phyloP scores from a whole-genome alignment of 2,797 vertebrate species.

The Vireo griseus region DNA sequence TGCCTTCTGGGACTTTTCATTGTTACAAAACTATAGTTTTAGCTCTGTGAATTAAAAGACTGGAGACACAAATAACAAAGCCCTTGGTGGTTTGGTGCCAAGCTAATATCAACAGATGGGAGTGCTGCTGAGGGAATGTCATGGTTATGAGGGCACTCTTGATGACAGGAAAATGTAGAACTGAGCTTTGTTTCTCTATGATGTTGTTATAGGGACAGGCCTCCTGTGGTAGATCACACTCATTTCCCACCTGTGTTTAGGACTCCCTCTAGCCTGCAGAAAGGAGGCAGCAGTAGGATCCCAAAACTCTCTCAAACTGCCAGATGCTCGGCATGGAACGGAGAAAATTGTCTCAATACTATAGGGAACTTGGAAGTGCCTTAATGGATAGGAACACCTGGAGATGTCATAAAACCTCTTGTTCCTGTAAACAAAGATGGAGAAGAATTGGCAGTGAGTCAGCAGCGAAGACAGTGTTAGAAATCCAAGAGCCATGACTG shows the following conservation, averaged over 20 bases:
- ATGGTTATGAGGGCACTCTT: background rate
- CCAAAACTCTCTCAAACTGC: background rate
- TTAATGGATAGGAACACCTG: background rate
- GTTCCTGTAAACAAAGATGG: background rate
- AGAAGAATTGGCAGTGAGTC: background rate
- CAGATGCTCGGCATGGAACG: background rate
- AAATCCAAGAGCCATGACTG: background rate
- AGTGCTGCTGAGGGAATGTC: fast-evolving
- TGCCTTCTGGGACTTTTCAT: background rate
- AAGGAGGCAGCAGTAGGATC: background rate
- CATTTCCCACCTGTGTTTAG: background rate
- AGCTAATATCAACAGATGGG: background rate
- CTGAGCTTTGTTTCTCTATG: background rate
- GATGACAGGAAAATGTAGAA: background rate
- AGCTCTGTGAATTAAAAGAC: background rate
- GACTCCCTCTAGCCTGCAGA: background rate
- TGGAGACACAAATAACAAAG: background rate
- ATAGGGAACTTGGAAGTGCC: background rate
- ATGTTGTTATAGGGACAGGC: background rate
- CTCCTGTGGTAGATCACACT: background rate
- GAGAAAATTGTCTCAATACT: background rate
- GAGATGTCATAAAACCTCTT: background rate
- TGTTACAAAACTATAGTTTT: background rate
- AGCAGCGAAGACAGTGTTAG: background rate
- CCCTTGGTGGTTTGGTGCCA: background rate